Evolutionary conservation across 2,113 vertebrate genomes (phyloP), one percentile per base, ranked within the genome.

Genomic region (Oryzias melastigma): DNA sequence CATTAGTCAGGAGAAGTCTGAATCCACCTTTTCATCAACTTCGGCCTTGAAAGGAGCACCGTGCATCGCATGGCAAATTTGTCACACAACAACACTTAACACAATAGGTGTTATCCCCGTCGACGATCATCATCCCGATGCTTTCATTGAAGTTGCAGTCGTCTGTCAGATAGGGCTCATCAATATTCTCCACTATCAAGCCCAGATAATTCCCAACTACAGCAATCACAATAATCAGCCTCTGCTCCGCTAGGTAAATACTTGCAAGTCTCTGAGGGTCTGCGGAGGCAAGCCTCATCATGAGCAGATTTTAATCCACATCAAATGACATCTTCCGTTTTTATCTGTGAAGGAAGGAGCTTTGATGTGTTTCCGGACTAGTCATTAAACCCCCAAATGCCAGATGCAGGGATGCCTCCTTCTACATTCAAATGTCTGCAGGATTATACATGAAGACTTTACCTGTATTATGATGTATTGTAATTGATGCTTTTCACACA

Each of bases 1-100:
- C 83, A 86, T 88, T 78, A 79, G 63, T 82, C 80, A 67, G 72
- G 59, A 77, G 74, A 81, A 81, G 74, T 74, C 62, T 44, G 64
- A 62, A 71, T 53, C 48, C 57, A 65, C 24, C 35, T 68, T 22
- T 58, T 71, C n/a, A 65, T 76, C 61, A 82, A 58, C 73, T 58
- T 55, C 40, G 57, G 77, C 62, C 63, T 74, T 66, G 62, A 72
- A 68, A 27, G 60, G 29, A 55, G 50, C 67, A 62, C 69, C 60
- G 58, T 7, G 61, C 27, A 43, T 43, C 18, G 22, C 59, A 54
- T 58, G 2, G 49, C 56, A n/a, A 73, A 75, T 75, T 43, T 67
- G 59, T 69, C 65, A 53, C 53, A 56, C 46, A 18, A 18, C 13
- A 20, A 13, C 60, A 62, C 54, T 71, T 71, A 52, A 73, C 52